Evolutionary conservation across 2,797 vertebrate genomes (phyloP), one percentile per base, ranked within the genome.

Genomic region (Varecia variegata): DNA sequence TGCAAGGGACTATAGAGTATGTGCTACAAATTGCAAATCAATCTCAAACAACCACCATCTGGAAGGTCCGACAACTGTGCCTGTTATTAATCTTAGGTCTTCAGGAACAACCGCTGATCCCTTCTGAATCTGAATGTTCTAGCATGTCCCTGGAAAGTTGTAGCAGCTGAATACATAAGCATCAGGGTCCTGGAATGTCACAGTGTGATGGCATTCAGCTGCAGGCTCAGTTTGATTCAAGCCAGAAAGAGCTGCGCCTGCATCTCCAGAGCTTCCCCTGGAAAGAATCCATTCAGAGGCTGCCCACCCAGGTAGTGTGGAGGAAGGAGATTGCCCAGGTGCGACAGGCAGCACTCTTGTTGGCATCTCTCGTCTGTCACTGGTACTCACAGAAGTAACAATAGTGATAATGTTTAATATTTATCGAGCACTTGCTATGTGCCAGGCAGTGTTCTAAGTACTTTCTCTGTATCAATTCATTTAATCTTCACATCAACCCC

Each of bases 311-410:
- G 77, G 23, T 10, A 15, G 20, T 17, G 7, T 23, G 43, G 14
- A 65, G 68, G 67, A 12, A 70, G 52, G 77, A 35, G 17, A 11
- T 0, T 0, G 32, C n/a, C 43, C 23, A 32, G 13, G 18, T 1
- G 0, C 0, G 0, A 12, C 17, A 65, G 40, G 35, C 27, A n/a
- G 58, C 74, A 10, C 38, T 38, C 2, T 52, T 0, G 1, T 18
- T 14, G 50, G 30, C 25, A 2, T 62, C 67, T 47, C 27, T 30
- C 9, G 0, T 21, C 2, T 32, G 71, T 88, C 35, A 32, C 43
- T 27, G 38, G 40, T 14, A 13, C 54, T 12, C 12, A 1, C 4
- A 43, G 35, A 52, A 81, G 25, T 45, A 35, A 50, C 6, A 0
- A 5, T 2, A 1, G 30, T 20, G 6, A 14, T 40, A 0, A 8